Conservation (phyloP, 2,113 vertebrate species). For the Sinocyclocheilus anophthalmus region DNA sequence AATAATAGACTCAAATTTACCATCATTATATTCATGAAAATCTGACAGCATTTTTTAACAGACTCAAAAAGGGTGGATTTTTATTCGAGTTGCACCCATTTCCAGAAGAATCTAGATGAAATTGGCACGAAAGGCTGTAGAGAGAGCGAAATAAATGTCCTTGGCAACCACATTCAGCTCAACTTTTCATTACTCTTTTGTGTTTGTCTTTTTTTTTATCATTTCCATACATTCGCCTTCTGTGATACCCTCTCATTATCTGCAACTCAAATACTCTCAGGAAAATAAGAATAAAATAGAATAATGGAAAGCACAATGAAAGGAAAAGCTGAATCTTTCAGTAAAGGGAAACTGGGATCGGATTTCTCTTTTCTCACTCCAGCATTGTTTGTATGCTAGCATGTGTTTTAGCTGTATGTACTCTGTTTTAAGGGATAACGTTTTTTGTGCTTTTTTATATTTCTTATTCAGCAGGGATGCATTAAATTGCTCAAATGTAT, state of each 20-base stretch:
- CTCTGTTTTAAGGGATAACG: background rate
- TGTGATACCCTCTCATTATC: background rate
- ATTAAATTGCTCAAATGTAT: background rate
- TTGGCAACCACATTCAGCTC: background rate
- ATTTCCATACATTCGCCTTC: background rate
- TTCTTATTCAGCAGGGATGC: background rate
- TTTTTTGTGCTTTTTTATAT: background rate
- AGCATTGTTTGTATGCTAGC: background rate
- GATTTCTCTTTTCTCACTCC: background rate
- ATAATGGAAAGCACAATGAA: constrained; percentile 18
- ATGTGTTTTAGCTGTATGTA: background rate
- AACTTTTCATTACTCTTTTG: constrained; percentile 23
- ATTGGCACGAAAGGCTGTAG: background rate
- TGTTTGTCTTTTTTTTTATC: background rate
- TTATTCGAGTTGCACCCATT: background rate
- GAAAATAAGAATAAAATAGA: constrained; percentile 6
- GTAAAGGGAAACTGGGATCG: background rate
- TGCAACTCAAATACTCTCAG: background rate
- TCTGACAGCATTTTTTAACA: background rate
- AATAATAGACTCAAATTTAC: background rate
- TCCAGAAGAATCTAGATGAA: background rate
- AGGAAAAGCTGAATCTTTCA: background rate
- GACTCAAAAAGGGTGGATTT: background rate
- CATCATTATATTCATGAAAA: background rate
- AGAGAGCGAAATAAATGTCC: background rate